Evolutionary conservation across 2,113 vertebrate species (phyloP).

Genomic region (Garra rufa): DNA sequence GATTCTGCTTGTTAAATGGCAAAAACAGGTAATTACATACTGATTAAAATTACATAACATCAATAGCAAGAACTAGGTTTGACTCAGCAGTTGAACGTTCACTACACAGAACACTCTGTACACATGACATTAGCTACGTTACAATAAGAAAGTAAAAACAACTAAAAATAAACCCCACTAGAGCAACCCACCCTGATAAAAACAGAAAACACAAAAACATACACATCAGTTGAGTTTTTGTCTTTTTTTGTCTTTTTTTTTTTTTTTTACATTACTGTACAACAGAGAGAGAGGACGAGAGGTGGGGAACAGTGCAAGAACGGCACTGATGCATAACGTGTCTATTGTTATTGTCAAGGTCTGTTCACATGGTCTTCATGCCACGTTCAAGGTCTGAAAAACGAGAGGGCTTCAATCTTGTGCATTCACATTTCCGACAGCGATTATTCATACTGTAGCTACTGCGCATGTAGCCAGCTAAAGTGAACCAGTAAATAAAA

Average conservation of each 20-base stretch:
- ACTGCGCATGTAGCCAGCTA: neutral
- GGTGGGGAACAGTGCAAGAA: constrained; percentile 58
- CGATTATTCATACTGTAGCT: constrained; percentile 29
- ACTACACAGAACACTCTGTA: constrained; percentile 65
- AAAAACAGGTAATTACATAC: constrained; percentile 66
- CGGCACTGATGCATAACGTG: constrained; percentile 37
- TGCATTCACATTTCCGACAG: constrained; percentile 32
- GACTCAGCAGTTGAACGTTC: constrained; percentile 68
- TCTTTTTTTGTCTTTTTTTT: neutral
- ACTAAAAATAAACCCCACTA: constrained; percentile 47
- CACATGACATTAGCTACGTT: constrained; percentile 50
- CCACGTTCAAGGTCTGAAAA: constrained; percentile 19
- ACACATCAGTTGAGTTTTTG: constrained; percentile 60
- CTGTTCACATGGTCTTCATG: neutral
- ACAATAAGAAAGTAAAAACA: constrained; percentile 44
- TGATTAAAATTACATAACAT: constrained; percentile 74
- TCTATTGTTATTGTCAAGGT: constrained; percentile 29
- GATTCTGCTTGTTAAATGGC: constrained; percentile 71
- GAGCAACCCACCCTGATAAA: constrained; percentile 52
- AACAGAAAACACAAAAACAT: constrained; percentile 60
- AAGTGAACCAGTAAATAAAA: constrained; percentile 37
- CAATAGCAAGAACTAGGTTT: constrained; percentile 69
- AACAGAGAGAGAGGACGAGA: constrained; percentile 43
- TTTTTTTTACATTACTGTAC: constrained; percentile 76
- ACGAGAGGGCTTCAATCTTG: constrained; percentile 6